Conservation (phyloP, 2,113 vertebrate species). For the Bothrops jararaca region DNA sequence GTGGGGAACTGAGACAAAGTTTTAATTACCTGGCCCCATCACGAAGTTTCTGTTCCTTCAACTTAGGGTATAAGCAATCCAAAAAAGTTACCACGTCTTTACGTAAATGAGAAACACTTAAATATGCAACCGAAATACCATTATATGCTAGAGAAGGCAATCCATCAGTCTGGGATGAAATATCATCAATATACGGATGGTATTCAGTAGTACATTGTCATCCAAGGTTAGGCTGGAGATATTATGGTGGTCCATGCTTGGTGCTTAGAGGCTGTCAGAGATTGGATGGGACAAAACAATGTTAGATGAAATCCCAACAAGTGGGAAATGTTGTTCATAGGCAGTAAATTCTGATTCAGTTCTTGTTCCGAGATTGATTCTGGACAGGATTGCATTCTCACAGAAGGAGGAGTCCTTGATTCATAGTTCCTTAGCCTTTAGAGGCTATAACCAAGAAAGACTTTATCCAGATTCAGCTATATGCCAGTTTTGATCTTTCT, state of each 20-base stretch:
- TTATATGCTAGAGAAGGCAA: not conserved
- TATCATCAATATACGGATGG: not conserved
- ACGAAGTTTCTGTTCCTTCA: not conserved
- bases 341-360: not conserved
- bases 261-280: not conserved
- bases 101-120: not conserved
- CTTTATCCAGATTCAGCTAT: not conserved
- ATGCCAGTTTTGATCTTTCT: not conserved
- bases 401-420: not conserved
- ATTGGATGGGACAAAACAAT: not conserved
- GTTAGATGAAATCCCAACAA: not conserved
- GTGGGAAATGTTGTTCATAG: not conserved
- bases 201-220: not conserved
- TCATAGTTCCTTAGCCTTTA: not conserved
- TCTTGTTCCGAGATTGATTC: not conserved
- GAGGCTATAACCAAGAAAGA: not conserved
- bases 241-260: not conserved
- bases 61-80: not conserved
- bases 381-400: not conserved
- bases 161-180: not conserved
- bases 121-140: not conserved
- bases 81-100: not conserved
- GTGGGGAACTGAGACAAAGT: not conserved
- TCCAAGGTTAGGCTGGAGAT: not conserved
- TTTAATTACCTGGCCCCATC: not conserved